Base-by-base conservation (phyloP, 2,888 invertebrate genomes). In the Brachypalpus laphriformis region DNA sequence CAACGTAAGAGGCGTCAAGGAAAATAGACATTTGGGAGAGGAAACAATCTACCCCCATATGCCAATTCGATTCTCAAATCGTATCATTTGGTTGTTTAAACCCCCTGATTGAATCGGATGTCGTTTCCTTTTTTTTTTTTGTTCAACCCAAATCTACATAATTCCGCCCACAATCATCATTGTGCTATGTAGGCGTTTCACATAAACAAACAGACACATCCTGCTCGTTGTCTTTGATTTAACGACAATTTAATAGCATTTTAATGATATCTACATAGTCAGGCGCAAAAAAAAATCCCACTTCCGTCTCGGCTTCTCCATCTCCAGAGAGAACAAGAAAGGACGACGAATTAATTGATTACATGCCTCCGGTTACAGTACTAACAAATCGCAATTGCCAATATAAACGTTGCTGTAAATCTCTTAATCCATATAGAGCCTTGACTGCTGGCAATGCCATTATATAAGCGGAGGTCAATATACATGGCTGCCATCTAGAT, bases 261-360 rank as follows among this genome's bases (percentile, higher is more conserved):
- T 68, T 56, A 65, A 65, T 56, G 42, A n/a, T 22, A 22, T 14
- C 22, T 31, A n/a, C 0, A n/a, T 3, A 4, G 18, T 34, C 18
- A 37, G 25, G 9, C n/a, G 0, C 14, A 7, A 16, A 8, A n/a
- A n/a, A 4, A 42, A 14, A 7, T 42, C 2, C 45, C n/a, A n/a
- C n/a, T 45, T 45, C 45, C 45, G 45, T 18, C 3, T 42, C 42
- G 40, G 5, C 40, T 14, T 40, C 16, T 7, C 16, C 42, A 0
- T n/a, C n/a, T n/a, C n/a, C n/a, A n/a, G n/a, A n/a, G 16, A 14
- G 16, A 14, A 28, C 6, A 28, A n/a, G n/a, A 51, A 9, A 31
- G 20, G 31, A 65, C 31, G 65, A 37, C 34, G 37, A 47, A 47
- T 31, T 75, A 42, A 68, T 68, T 59, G 34, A 66, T 75, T 28